Evolutionary conservation across 2,888 invertebrate species (phyloP), one percentile per base, ranked within the genome.

Genomic region (Oegoconia quadripuncta): DNA sequence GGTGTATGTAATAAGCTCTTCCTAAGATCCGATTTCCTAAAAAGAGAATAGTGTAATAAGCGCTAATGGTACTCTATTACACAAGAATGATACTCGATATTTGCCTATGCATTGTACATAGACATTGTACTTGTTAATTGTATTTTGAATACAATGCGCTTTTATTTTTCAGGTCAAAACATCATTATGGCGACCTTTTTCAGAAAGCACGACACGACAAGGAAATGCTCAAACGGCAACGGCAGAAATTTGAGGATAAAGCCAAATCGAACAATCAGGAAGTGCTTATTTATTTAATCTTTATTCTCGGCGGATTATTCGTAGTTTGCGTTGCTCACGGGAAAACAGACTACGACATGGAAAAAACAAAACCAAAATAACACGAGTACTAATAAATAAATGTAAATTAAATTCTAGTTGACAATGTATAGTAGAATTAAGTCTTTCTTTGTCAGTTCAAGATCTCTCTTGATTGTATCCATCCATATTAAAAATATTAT

Each of bases 141-240:
- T n/a, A n/a, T n/a, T n/a, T n/a, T n/a, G n/a, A n/a, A n/a, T n/a
- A n/a, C n/a, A n/a, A n/a, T n/a, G n/a, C n/a, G n/a, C n/a, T n/a
- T n/a, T n/a, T n/a, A n/a, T 26, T 26, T 78, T 77, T 23, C 60
- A 87, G 88, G 88, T 75, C 90, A 0, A 78, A 72, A 44, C 62
- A 73, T 20, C 91, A 91, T 53, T 91, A 91, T 56, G 81, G 83
- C 1, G 42, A 59, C 23, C 45, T 81, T 44, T 74, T 86, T 37
- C 54, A 73, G 40, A 77, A 72, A 44, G 18, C 64, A 13, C 54
- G 69, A 44, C 52, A 65, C 34, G 71, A 79, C 1, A 81, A 56
- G 48, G 67, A 74, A 15, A 55, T 64, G 16, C 5, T 72, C 2
- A 64, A 34, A 41, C 63, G 55, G 36, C 59, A 52, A 41, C 45